Base-by-base conservation (phyloP, 1,140 invertebrate genomes). In the Lepidostoma basale region DNA sequence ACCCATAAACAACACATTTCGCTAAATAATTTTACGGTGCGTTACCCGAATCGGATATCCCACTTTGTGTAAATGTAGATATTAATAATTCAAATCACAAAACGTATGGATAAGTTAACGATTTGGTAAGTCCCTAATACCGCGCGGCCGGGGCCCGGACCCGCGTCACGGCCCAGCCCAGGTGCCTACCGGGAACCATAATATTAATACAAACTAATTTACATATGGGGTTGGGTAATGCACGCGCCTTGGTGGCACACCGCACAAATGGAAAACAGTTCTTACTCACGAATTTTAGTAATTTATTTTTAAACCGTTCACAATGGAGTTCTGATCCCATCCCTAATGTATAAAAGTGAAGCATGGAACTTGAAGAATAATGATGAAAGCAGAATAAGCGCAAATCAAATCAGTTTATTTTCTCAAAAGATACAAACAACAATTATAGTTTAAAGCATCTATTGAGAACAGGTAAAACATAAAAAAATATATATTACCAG, bases 131-230 rank as follows among this genome's bases (percentile, higher is more conserved):
- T 68, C 70, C 45, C 42, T 67, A 67, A 59, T 49, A 36, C 44
- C 59, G 23, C 39, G 49, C 47, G 39, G 40, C 62, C 59, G 25
- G 20, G 60, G 69, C 70, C 70, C 70, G 62, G 60, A 72, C 70
- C 70, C 70, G 62, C 67, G 66, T 72, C 70, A 72, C 66, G 70
- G 62, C 33, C 59, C 47, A 28, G 62, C 70, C 68, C 70, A 72
- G 70, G 70, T 72, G 70, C 64, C 59, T 42, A 12, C 36, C 58
- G n/a, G 42, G 49, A 65, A 67, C 70, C 70, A 59, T 69, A 66
- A 72, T 69, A 72, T 72, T 72, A 72, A 72, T 72, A 69, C 70
- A 68, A 68, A 72, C 70, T 69, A 68, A 72, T 72, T 72, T 72
- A 68, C 70, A 72, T 72, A 69, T 72, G 70, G 70, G 67, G 45